Conservation (phyloP, 1,140 invertebrate species). For the Bombus difficillimus region DNA sequence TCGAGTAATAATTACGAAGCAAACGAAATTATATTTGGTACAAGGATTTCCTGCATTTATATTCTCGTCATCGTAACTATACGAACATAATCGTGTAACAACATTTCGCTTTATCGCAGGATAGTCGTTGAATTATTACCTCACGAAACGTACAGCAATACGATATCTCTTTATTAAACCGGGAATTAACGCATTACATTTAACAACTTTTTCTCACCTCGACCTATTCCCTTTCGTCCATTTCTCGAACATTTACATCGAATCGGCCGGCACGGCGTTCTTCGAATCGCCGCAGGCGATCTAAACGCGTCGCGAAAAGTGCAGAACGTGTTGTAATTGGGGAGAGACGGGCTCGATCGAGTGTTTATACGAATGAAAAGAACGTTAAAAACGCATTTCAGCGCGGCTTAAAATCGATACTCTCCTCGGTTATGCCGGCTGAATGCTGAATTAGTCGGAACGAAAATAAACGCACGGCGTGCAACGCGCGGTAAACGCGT, state of each 20-base stretch:
- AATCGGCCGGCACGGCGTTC: not conserved
- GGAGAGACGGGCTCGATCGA: not conserved
- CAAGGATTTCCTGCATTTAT: too few species aligned
- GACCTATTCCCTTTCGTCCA: not conserved
- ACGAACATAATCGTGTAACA: not conserved
- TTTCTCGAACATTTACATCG: not conserved
- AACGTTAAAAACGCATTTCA: slow-evolving; percentile 20
- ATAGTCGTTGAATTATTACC: not conserved
- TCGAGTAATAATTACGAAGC: not conserved
- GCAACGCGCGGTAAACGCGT: not conserved
- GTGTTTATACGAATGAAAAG: slow-evolving; percentile 24
- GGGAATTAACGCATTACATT: not conserved
- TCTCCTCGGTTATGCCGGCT: not conserved
- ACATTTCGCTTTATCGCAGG: not conserved
- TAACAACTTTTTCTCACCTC: not conserved
- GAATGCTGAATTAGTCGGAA: slow-evolving; percentile 22
- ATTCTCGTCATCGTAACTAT: too few species aligned
- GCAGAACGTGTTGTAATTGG: not conserved
- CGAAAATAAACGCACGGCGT: slow-evolving; percentile 13
- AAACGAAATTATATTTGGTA: not conserved
- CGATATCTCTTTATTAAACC: not conserved
- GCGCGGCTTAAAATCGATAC: slow-evolving; percentile 18
- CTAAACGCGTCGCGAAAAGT: not conserved
- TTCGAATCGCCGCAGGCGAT: not conserved
- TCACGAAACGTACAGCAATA: not conserved